phyloP scores from a whole-genome alignment of 2,113 vertebrate genomes.

The Anseranas semipalmata region DNA sequence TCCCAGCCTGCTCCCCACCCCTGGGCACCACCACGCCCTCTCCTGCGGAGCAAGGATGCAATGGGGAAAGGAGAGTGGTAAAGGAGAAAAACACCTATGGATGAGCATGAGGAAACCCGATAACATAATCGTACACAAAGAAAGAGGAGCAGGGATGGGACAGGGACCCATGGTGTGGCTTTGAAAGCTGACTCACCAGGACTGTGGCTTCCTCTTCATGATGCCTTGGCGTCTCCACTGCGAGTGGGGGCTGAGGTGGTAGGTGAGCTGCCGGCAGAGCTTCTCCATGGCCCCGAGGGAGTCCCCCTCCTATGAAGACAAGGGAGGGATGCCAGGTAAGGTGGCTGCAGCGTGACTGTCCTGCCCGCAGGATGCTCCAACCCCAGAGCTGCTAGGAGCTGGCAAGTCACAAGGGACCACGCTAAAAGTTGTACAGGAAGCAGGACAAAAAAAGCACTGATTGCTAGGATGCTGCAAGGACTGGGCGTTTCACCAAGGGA shows the following conservation, averaged over 20 bases:
- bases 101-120: rapidly evolving
- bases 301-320: conserved; percentile 86
- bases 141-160: neutral
- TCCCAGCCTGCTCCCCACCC: neutral
- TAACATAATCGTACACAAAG: rapidly evolving
- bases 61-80: neutral
- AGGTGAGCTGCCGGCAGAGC: conserved; percentile 96
- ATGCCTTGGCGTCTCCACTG: conserved; percentile 93
- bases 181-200: conserved; percentile 83
- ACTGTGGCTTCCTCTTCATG: conserved; percentile 93
- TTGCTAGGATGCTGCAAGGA: neutral
- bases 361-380: rapidly evolving
- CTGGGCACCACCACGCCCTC: rapidly evolving
- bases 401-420: neutral
- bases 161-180: neutral
- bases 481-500: neutral
- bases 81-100: neutral
- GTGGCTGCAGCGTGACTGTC: rapidly evolving
- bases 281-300: conserved; percentile 94
- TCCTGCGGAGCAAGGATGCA: neutral
- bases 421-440: neutral
- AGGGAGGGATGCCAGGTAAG: neutral
- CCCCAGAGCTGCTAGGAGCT: neutral
- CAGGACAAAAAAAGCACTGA: neutral
- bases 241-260: conserved; percentile 97